Conservation (phyloP, 2,797 vertebrate genomes). For the Petrocephalus schoutedeni region DNA sequence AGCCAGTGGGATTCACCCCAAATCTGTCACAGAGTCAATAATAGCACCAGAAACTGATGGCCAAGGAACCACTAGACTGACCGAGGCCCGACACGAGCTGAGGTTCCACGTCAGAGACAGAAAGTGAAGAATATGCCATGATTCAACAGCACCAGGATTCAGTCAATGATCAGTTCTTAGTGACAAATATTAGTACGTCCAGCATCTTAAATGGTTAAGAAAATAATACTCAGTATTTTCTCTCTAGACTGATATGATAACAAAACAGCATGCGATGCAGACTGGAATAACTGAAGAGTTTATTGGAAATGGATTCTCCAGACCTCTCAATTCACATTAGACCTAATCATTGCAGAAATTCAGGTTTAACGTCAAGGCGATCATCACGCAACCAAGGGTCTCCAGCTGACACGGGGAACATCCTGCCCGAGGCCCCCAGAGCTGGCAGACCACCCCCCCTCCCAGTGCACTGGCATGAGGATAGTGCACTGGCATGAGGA, state of each 20-base stretch:
- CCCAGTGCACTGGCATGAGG: not conserved
- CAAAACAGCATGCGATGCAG: not conserved
- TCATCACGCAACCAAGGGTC: not conserved
- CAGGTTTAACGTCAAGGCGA: not conserved
- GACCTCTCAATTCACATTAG: constrained; percentile 5
- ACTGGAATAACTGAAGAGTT: not conserved
- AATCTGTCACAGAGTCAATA: not conserved
- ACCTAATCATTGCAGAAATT: constrained; percentile 6
- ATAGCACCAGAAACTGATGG: not conserved
- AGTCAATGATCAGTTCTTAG: no score
- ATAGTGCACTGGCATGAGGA: not conserved
- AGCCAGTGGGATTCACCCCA: not conserved
- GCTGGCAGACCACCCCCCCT: no score
- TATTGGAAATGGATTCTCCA: not conserved
- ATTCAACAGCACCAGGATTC: no score
- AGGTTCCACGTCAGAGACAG: no score
- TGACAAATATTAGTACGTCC: no score
- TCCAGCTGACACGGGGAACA: not conserved
- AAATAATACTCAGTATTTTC: not conserved
- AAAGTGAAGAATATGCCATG: no score
- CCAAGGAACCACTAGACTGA: not conserved
- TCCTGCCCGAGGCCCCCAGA: no score
- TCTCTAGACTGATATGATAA: no score
- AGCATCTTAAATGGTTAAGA: not conserved
- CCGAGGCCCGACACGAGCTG: no score